A percentile compares a stretch with the other conserved stretches of the same genome.
These are phyloP conservation scores for Philotrypesis tridentata DNA, from an alignment of 1,140 invertebrate genomes.

Conservation along the genomic window DNA sequence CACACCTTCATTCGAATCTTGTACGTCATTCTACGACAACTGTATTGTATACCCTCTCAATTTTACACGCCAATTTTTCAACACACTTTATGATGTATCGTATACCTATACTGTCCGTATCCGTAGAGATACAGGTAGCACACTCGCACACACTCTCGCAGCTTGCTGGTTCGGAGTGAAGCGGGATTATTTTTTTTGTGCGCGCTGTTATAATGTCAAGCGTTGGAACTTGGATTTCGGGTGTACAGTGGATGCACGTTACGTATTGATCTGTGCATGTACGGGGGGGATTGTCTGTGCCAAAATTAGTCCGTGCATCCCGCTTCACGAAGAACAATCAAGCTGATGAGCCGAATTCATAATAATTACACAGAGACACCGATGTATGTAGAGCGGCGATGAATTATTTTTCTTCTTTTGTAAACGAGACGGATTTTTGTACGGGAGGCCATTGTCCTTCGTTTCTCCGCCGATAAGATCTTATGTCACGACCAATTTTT, in stretches of 20 bases:
- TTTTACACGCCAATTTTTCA: too few species aligned
- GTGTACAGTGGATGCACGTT: background rate
- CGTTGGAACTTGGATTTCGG: background rate
- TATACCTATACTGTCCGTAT: too few species aligned
- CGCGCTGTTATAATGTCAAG: too few species aligned
- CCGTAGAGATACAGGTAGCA: too few species aligned
- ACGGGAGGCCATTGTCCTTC: background rate
- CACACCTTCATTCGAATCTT: too few species aligned
- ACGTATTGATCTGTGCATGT: too few species aligned
- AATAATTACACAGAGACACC: background rate
- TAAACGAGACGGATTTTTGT: slow-evolving; percentile 14
- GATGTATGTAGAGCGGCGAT: background rate
- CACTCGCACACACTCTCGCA: background rate
- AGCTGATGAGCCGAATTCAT: background rate
- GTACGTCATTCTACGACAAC: too few species aligned
- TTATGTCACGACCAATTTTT: background rate
- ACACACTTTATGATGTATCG: too few species aligned
- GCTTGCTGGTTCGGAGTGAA: background rate
- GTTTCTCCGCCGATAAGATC: background rate
- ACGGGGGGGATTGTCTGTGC: background rate
- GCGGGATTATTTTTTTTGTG: background rate
- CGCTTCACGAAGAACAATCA: slow-evolving; percentile 1
- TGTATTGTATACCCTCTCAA: too few species aligned
- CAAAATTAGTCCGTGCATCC: background rate
- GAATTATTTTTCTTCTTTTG: background rate